Conservation (phyloP, 2,888 invertebrate genomes). For the Hecatera dysodea region DNA sequence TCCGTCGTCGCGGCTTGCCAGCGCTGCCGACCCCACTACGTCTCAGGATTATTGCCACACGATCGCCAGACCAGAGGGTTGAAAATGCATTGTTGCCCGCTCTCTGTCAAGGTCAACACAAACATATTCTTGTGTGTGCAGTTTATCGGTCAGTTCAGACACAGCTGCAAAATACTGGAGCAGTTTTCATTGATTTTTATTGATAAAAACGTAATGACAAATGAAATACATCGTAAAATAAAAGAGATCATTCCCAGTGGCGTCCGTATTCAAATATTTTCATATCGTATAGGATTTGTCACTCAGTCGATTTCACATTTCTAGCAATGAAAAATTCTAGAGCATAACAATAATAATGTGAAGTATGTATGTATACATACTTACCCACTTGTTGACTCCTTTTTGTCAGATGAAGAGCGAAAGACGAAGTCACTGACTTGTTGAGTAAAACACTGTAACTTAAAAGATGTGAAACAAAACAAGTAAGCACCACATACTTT, state of each 20-base stretch:
- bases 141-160: constrained; percentile 9
- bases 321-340: neutral
- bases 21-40: constrained; percentile 76
- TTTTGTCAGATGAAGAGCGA: constrained; percentile 1
- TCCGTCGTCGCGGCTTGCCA: constrained; percentile 77
- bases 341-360: no score
- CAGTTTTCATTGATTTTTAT: neutral
- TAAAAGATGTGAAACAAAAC: constrained; percentile 37
- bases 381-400: neutral
- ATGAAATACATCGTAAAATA: neutral
- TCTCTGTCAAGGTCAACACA: constrained; percentile 86
- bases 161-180: neutral
- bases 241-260: neutral
- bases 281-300: neutral
- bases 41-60: constrained; percentile 84
- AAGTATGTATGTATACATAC: no score
- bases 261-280: neutral
- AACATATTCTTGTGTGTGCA: constrained; percentile 42
- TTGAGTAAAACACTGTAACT: neutral
- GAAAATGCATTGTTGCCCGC: constrained; percentile 84
- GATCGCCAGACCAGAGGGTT: constrained; percentile 84
- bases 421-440: neutral
- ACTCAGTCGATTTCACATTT: neutral
- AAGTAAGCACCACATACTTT: constrained; percentile 54
- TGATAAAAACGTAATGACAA: neutral